These are phyloP conservation scores for Sebastes iracundus DNA, from an alignment of 2,797 vertebrate species.

Conservation along the genomic window DNA sequence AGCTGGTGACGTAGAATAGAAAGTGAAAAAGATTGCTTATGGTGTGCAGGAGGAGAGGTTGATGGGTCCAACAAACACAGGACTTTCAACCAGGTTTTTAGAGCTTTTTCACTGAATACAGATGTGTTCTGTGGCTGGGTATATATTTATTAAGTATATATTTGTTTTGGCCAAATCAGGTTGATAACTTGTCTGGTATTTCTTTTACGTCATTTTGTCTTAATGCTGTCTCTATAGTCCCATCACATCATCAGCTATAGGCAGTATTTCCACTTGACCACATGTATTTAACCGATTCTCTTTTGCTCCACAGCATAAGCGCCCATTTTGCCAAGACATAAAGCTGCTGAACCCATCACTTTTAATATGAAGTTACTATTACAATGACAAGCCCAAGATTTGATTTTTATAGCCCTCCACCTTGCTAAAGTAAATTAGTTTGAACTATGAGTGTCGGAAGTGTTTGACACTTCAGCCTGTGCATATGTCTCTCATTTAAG, in stretches of 20 bases:
- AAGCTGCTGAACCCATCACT: constrained; percentile 32
- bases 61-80: no score
- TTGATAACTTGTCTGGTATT: not conserved
- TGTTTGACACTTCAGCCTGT: constrained; percentile 50
- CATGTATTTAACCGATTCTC: not conserved
- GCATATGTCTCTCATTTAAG: constrained; percentile 59
- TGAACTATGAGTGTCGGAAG: constrained; percentile 29
- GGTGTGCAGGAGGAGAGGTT: no score
- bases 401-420: constrained; percentile 40
- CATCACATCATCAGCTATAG: not conserved
- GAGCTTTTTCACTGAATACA: not conserved
- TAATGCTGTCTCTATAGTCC: not conserved
- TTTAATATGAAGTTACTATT: constrained; percentile 34
- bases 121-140: not conserved
- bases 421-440: constrained; percentile 51
- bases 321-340: constrained; percentile 7
- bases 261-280: not conserved
- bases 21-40: no score
- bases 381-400: constrained; percentile 35
- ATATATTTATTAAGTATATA: no score
- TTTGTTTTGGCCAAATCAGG: not conserved
- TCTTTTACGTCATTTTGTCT: not conserved
- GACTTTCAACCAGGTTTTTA: no score
- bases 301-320: not conserved
- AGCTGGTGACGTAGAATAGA: no score